Conservation (phyloP, 2,797 vertebrate genomes). For the Pyrrhura leucotis region DNA sequence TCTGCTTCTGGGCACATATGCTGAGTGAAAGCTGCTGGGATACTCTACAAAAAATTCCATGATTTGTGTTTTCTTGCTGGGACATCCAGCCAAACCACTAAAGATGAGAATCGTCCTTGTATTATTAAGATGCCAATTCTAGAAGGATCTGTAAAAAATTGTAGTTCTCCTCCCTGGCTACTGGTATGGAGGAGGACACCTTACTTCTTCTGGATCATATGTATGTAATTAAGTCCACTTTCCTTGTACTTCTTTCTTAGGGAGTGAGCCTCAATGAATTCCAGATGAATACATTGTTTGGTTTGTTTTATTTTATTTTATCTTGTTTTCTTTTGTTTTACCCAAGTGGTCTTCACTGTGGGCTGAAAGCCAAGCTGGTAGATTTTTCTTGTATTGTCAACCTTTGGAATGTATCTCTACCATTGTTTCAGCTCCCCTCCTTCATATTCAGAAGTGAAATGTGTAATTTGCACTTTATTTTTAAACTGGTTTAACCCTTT, state of each 20-base stretch:
- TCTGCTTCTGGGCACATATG: not conserved
- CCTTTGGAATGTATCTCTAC: not conserved
- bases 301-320: not conserved
- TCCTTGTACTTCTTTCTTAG: not conserved
- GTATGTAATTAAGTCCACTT: not conserved
- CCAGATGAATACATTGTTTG: not conserved
- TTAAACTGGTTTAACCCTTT: not conserved
- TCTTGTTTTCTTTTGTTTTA: not conserved
- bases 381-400: not conserved
- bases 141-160: not conserved
- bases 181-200: not conserved
- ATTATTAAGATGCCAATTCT: not conserved
- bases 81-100: not conserved
- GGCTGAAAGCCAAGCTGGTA: not conserved
- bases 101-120: not conserved
- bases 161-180: not conserved
- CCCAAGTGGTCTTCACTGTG: not conserved
- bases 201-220: not conserved
- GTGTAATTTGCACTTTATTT: not conserved
- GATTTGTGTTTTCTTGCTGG: not conserved
- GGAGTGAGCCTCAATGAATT: not conserved
- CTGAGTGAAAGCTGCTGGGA: not conserved
- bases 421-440: not conserved
- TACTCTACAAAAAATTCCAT: not conserved
- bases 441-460: not conserved